These are phyloP conservation scores for Geophilus truncorum DNA, from an alignment of 2,888 invertebrate species.

Conservation along the genomic window DNA sequence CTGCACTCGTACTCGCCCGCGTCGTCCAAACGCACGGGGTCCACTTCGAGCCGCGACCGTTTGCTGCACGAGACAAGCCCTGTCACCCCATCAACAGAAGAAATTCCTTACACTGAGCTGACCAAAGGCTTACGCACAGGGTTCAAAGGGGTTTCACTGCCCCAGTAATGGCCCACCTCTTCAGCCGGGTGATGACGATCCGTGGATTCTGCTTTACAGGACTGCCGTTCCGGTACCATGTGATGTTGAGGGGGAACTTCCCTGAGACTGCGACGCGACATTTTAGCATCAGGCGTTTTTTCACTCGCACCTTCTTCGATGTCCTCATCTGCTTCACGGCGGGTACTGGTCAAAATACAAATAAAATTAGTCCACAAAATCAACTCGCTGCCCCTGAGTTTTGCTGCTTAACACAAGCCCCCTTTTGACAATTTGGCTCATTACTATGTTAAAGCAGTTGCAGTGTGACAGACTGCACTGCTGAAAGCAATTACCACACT, in stretches of 20 bases:
- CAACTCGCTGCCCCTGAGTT: background rate
- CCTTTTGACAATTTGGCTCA: too few relatives aligned
- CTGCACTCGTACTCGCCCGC: background rate
- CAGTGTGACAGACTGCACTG: background rate
- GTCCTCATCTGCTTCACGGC: constrained; percentile 7
- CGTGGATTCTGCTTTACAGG: constrained; percentile 5
- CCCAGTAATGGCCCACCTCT: constrained; percentile 20
- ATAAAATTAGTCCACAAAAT: background rate
- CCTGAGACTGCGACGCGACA: background rate
- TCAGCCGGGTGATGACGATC: constrained; percentile 16
- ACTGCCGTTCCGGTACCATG: background rate
- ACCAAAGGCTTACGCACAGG: constrained; percentile 20
- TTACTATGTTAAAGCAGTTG: background rate
- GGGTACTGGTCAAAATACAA: background rate
- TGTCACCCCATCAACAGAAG: constrained; percentile 15
- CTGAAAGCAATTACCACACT: background rate
- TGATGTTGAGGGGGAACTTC: constrained; percentile 1
- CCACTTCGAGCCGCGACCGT: constrained; percentile 16
- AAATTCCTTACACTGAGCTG: constrained; percentile 1
- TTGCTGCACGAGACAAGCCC: constrained; percentile 14
- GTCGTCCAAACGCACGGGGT: constrained; percentile 1
- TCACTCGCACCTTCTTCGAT: background rate
- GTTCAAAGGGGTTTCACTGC: constrained; percentile 20
- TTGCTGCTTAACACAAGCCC: background rate
- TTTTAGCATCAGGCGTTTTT: background rate